Evolutionary conservation across 2,113 vertebrate genomes (phyloP), one percentile per base, ranked within the genome.

Genomic region (Myiagra hebetior): DNA sequence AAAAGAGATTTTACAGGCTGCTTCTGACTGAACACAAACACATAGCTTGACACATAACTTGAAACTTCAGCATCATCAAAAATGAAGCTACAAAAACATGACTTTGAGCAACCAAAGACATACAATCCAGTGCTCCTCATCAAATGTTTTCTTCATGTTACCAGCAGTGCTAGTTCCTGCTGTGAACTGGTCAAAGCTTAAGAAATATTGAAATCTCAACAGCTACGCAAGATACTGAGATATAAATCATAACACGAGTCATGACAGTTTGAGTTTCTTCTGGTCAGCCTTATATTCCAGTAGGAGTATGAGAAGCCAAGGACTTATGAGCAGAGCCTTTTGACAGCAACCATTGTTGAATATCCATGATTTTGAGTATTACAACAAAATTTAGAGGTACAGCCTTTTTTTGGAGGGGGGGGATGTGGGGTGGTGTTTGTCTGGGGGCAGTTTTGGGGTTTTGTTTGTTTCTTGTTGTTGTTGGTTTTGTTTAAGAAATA

Each of bases 401-500:
- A 4, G 15, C 10, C 4, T 35, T 41, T 26, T 52, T 22, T 31
- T 30, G 0, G 1, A 6, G 13, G 17, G 30, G 7, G 14, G 17
- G 10, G 37, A 37, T 23, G 9, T 15, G 7, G 10, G 30, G 15
- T 30, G 31, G 67, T 31, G 24, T 30, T 65, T 56, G 30, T n/a
- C 49, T 37, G 4, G 22, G 14, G 9, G 21, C 10, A 2, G 3
- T 2, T 33, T 53, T 28, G 27, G 8, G 4, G 1, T 33, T 73
- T 73, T 55, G 14, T 47, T 85, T 73, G 37, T 6, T 50, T 37
- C n/a, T 37, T 26, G 57, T 35, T 75, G 41, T 30, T 49, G 22
- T 15, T 17, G 42, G 42, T 21, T 28, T 75, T 77, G 14, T 69
- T 76, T 49, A 80, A 94, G 59, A 91, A 89, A 56, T 64, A 46